Evolutionary conservation across 2,113 vertebrate species (phyloP), one percentile per base, ranked within the genome.

Genomic region (Hippocampus abdominalis): DNA sequence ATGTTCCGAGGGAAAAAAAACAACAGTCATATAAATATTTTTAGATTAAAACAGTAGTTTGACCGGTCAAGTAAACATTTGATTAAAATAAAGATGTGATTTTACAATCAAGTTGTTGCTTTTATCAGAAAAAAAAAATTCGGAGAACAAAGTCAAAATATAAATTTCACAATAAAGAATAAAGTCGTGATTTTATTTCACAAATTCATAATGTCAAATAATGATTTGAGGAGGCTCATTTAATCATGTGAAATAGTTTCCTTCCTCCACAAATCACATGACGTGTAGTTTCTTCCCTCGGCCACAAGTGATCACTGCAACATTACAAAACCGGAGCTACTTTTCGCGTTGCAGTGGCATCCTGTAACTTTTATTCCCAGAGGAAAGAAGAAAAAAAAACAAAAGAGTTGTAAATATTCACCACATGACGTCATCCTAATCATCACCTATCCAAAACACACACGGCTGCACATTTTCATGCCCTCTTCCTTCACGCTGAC

Each of bases 241-340:
- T 53, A 0, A 8, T 10, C 2, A 21, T 8, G 10, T 53, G 10
- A 54, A 59, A 16, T 62, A 61, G 27, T 60, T 60, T 32, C 32
- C 32, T 36, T 36, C 12, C 20, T 21, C 11, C 18, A 21, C 8
- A 53, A 42, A 10, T 65, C 46, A 13, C 12, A 15, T 32, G 42
- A 42, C n/a, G 40, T 70, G 69, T 48, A 51, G 46, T 84, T 71
- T 66, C 36, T 64, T 10, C 8, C 40, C 67, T 54, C 46, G 18
- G 25, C 83, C 89, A 88, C 81, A 76, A 13, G 78, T 15, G 72
- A 86, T 86, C 89, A 83, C 80, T 87, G 80, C 86, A 59, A 73
- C 32, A 53, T 70, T 53, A 77, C n/a, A 51, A 39, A 69, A 69
- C 51, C 10, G 18, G 67, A 63, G 20, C 49, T 2, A 11, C 61